Percentiles rank a stretch among this genome's conserved stretches.
phyloP scores from a whole-genome alignment of 53 echinoderm and acorn worm species.

The Echinarachnius parma region DNA sequence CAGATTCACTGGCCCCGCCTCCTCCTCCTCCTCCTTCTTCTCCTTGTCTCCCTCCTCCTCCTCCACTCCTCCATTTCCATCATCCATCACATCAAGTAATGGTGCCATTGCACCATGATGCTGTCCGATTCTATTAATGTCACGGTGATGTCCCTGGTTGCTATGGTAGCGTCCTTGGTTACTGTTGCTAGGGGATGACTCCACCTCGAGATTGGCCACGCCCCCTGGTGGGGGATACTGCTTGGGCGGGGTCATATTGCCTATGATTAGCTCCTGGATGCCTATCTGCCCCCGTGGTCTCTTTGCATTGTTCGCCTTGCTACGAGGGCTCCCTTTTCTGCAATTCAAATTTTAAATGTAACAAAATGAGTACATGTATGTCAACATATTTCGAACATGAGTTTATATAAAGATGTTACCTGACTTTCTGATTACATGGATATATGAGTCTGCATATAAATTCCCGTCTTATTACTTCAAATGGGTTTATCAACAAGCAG shows the following conservation, averaged over 20 bases:
- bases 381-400: too few species aligned
- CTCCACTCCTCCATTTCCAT: background rate
- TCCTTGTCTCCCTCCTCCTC: slow-evolving; percentile 8
- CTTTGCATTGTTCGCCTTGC: slow-evolving; percentile 7
- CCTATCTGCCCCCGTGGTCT: slow-evolving; percentile 25
- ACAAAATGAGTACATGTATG: too few species aligned
- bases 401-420: too few species aligned
- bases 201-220: slow-evolving; percentile 29
- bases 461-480: too few species aligned
- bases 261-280: slow-evolving; percentile 21
- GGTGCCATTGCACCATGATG: too few species aligned
- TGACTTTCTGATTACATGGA: too few species aligned
- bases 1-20: slow-evolving; percentile 49
- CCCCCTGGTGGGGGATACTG: slow-evolving; percentile 38
- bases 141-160: too few species aligned
- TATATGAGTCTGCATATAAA: too few species aligned
- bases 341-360: too few species aligned
- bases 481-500: too few species aligned
- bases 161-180: too few species aligned
- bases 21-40: background rate
- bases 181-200: slow-evolving; percentile 14
- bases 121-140: too few species aligned
- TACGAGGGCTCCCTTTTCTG: slow-evolving; percentile 15
- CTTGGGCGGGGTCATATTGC: slow-evolving; percentile 58
- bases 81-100: background rate